A percentile compares a stretch with the other conserved stretches of the same genome.
Evolutionary conservation across 92 coral and sea anemone species (phyloP).

Genomic region (Metridium senile): DNA sequence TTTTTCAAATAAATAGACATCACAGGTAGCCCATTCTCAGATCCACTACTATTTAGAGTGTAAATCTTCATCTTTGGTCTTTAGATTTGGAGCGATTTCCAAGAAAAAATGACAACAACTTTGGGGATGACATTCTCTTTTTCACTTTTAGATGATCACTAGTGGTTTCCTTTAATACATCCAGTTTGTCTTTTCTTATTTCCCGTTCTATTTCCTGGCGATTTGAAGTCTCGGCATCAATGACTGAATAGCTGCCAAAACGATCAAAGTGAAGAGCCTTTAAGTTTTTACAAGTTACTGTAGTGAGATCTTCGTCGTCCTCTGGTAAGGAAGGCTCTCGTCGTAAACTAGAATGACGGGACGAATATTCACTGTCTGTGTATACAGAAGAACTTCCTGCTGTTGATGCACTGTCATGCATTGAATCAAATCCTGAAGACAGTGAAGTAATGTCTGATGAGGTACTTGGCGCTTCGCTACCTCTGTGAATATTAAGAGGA

Average conservation of each 20-base stretch:
- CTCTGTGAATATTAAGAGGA: background rate
- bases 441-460: constrained; percentile 6
- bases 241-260: constrained; percentile 37
- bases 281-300: constrained; percentile 24
- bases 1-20: too few relatives aligned
- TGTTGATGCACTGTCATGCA: constrained; percentile 8
- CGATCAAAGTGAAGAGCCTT: constrained; percentile 43
- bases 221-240: constrained; percentile 33
- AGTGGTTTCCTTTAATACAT: background rate
- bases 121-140: constrained; percentile 34
- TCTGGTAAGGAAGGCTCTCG: constrained; percentile 15
- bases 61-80: background rate
- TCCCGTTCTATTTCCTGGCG: constrained; percentile 26
- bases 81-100: constrained; percentile 29
- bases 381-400: background rate
- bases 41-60: background rate
- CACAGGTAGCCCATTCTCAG: background rate
- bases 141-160: constrained; percentile 21
- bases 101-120: constrained; percentile 19
- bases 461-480: background rate
- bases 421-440: constrained; percentile 31
- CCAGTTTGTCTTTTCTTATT: constrained; percentile 20
- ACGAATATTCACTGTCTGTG: constrained; percentile 32
- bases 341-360: constrained; percentile 19
- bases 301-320: constrained; percentile 15